These are phyloP conservation scores for Leptatherina wallacei DNA, from an alignment of 2,797 vertebrate genomes.

Conservation along the genomic window DNA sequence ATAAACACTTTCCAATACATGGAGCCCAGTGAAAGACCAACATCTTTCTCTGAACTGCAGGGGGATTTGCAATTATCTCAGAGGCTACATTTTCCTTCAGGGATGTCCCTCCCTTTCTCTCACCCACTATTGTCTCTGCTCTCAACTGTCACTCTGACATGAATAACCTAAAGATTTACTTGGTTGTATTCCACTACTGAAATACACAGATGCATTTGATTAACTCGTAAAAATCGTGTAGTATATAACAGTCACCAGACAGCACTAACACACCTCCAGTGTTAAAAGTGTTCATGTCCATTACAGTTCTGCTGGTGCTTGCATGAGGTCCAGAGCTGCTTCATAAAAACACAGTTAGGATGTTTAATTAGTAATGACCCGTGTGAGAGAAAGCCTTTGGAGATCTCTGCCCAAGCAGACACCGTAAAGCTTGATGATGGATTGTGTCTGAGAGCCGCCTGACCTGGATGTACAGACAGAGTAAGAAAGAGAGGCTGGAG, in stretches of 20 bases:
- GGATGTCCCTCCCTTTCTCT: background rate
- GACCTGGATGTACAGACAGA: conserved; percentile 42
- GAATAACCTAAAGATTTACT: background rate
- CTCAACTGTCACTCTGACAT: background rate
- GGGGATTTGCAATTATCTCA: background rate
- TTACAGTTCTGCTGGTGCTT: conserved; percentile 1
- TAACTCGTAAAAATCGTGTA: background rate
- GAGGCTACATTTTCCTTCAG: too few species aligned
- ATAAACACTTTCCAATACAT: background rate
- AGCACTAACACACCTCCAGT: background rate
- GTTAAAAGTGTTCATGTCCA: background rate
- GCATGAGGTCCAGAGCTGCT: conserved; percentile 12
- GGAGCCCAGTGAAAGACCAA: background rate
- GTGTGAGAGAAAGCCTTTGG: conserved; percentile 23
- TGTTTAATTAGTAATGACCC: conserved; percentile 68
- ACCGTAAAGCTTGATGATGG: conserved; percentile 33
- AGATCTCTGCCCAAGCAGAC: background rate
- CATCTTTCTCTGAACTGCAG: background rate
- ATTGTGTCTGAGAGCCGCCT: conserved; percentile 23
- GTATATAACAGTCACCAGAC: background rate
- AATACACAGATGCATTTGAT: background rate
- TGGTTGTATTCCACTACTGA: background rate
- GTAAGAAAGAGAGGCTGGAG: conserved; percentile 18
- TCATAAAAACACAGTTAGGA: conserved; percentile 27
- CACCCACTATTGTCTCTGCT: background rate